Evolutionary conservation across 2,888 invertebrate species (phyloP).

Genomic region (Gymnosoma rotundatum): DNA sequence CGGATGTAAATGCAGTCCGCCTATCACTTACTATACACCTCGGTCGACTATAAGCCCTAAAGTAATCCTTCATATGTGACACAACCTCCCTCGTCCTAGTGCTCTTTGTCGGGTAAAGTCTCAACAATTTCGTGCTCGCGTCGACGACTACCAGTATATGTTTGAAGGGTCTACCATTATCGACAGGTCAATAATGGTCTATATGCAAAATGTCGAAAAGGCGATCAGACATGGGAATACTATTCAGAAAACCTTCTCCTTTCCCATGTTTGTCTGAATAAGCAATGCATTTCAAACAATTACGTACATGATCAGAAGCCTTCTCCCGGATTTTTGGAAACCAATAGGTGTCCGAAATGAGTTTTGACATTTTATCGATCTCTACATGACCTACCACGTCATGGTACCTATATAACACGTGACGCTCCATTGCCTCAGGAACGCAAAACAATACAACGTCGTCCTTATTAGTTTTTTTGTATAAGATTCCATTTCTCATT

Average conservation of each 20-base stretch:
- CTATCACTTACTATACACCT: conserved; percentile 39
- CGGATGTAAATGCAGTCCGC: conserved; percentile 51
- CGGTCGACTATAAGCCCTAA: conserved; percentile 47
- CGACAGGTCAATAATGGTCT: conserved; percentile 35
- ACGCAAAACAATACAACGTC: conserved; percentile 1
- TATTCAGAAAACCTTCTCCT: neutral
- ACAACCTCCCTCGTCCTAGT: conserved; percentile 22
- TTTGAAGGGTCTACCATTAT: conserved; percentile 32
- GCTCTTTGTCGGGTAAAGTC: neutral
- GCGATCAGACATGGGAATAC: neutral
- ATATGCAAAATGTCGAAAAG: conserved; percentile 48
- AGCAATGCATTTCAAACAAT: conserved; percentile 31
- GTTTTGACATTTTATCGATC: neutral
- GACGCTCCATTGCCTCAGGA: neutral
- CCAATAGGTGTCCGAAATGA: conserved; percentile 34
- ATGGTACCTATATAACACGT: conserved; percentile 36
- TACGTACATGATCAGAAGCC: conserved; percentile 9
- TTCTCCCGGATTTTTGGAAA: conserved; percentile 32
- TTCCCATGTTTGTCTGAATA: conserved; percentile 26
- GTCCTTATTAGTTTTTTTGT: neutral
- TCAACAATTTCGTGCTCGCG: neutral
- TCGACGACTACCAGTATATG: conserved; percentile 53
- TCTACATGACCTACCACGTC: conserved; percentile 52
- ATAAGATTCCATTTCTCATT: neutral
- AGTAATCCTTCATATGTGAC: conserved; percentile 47